A percentile compares a stretch with the other conserved stretches of the same genome.
phyloP scores from a whole-genome alignment of 2,888 invertebrate species.

The Oxystoma pomonae region DNA sequence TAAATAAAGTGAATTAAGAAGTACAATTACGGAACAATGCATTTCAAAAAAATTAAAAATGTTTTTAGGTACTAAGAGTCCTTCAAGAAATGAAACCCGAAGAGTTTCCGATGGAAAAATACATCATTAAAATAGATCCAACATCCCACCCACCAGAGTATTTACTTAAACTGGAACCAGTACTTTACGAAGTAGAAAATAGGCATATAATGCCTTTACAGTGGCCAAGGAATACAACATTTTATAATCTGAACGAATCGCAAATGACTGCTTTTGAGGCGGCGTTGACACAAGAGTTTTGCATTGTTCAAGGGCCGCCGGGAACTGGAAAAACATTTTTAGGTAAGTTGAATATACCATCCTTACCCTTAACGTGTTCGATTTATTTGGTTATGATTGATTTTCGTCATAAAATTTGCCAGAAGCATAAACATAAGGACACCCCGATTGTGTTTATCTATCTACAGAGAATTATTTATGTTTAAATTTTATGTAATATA shows the following conservation, averaged over 20 bases:
- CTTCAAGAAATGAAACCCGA: conserved; percentile 55
- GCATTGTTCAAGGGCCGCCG: conserved; percentile 82
- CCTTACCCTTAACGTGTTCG: too few relatives aligned
- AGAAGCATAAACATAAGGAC: too few relatives aligned
- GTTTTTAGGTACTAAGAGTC: conserved; percentile 51
- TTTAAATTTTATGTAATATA: too few relatives aligned
- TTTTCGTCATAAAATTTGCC: too few relatives aligned
- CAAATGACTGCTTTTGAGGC: conserved; percentile 65
- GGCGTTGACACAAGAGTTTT: conserved; percentile 67
- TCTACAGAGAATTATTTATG: too few relatives aligned
- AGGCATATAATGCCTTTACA: conserved; percentile 17
- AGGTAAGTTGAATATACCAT: too few relatives aligned
- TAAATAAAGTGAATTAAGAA: too few relatives aligned
- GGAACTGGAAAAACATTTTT: conserved; percentile 85
- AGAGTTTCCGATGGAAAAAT: conserved; percentile 63
- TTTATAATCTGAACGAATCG: conserved; percentile 40
- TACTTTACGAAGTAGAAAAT: conserved; percentile 22
- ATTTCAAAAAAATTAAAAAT: too few relatives aligned
- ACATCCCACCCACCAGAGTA: conserved; percentile 42
- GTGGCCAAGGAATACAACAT: conserved; percentile 11
- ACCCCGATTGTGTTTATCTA: too few relatives aligned
- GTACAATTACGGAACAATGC: too few relatives aligned
- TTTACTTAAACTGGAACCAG: conserved; percentile 6
- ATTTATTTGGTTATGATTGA: too few relatives aligned
- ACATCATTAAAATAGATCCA: conserved; percentile 56